phyloP scores from a whole-genome alignment of 2,888 invertebrate species.

The Chymomyza caudatula region DNA sequence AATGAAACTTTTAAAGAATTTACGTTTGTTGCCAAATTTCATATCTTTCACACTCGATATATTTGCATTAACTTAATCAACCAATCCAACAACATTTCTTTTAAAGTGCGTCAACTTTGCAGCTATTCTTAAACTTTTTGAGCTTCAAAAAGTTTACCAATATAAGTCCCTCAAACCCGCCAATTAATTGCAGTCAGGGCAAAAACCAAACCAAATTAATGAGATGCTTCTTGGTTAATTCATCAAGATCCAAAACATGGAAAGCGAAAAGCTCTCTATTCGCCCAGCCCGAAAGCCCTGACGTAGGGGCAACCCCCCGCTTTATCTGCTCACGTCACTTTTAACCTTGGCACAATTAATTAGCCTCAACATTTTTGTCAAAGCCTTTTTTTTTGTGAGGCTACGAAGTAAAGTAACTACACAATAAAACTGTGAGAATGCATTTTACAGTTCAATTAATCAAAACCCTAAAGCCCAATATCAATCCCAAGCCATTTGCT shows the following conservation, averaged over 20 bases:
- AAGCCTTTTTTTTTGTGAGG: constrained; percentile 4
- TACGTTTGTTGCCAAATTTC: neutral
- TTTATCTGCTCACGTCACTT: constrained; percentile 8
- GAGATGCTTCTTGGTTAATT: constrained; percentile 25
- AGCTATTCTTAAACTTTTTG: neutral
- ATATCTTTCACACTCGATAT: neutral
- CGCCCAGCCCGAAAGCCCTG: neutral
- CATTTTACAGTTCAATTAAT: constrained; percentile 58
- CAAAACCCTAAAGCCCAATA: constrained; percentile 13
- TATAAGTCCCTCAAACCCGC: neutral
- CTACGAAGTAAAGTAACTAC: constrained; percentile 11
- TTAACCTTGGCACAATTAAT: constrained; percentile 40
- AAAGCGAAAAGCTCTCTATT: constrained; percentile 3
- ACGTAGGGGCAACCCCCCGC: neutral
- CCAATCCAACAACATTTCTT: neutral
- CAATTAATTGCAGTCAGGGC: neutral
- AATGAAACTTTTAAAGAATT: neutral
- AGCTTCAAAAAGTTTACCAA: neutral
- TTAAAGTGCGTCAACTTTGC: neutral
- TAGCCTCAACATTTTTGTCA: constrained; percentile 2
- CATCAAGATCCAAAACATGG: constrained; percentile 21
- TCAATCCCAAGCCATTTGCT: neutral
- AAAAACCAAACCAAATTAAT: constrained; percentile 12
- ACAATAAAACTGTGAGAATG: constrained; percentile 15
- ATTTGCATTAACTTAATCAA: neutral